Evolutionary conservation across 2,888 invertebrate species (phyloP).

Genomic region (Pseudanteris insignis): DNA sequence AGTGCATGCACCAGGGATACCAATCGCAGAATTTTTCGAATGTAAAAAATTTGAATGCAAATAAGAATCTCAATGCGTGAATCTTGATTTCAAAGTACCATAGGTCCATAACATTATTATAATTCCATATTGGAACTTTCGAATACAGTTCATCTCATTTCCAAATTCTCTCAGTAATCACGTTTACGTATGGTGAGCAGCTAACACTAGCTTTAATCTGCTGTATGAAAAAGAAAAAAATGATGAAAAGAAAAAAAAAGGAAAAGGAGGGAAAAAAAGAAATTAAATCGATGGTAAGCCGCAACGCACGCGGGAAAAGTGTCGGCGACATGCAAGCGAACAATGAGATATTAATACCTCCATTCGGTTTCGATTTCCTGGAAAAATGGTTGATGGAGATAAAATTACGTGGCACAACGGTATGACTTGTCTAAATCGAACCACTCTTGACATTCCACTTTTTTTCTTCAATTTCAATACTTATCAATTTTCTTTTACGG

Average conservation of each 20-base stretch:
- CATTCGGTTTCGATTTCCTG: conserved; percentile 64
- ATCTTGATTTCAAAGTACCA: not conserved
- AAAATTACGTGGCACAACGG: conserved; percentile 59
- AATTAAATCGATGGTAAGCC: conserved; percentile 59
- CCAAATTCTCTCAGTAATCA: conserved; percentile 44
- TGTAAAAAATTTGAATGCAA: too few relatives aligned
- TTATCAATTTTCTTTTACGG: conserved; percentile 40
- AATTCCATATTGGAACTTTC: conserved; percentile 28
- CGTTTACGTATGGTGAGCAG: conserved; percentile 48
- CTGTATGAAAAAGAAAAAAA: conserved; percentile 49
- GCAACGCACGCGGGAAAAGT: conserved; percentile 56
- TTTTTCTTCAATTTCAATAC: conserved; percentile 44
- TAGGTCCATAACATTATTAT: conserved; percentile 14
- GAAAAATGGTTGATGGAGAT: conserved; percentile 62
- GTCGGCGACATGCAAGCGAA: conserved; percentile 58
- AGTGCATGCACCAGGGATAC: too few relatives aligned
- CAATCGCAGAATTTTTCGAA: too few relatives aligned
- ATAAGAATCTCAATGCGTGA: not conserved
- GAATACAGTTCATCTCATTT: conserved; percentile 44
- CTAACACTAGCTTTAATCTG: conserved; percentile 58
- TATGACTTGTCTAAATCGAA: conserved; percentile 44
- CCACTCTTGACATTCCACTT: conserved; percentile 42
- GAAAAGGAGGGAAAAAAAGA: conserved; percentile 47
- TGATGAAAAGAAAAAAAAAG: conserved; percentile 48
- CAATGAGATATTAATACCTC: conserved; percentile 64